A percentile compares a stretch with the other conserved stretches of the same genome.
Evolutionary conservation across 2,113 vertebrate genomes (phyloP).

Genomic region (Paramormyrops kingsleyae): DNA sequence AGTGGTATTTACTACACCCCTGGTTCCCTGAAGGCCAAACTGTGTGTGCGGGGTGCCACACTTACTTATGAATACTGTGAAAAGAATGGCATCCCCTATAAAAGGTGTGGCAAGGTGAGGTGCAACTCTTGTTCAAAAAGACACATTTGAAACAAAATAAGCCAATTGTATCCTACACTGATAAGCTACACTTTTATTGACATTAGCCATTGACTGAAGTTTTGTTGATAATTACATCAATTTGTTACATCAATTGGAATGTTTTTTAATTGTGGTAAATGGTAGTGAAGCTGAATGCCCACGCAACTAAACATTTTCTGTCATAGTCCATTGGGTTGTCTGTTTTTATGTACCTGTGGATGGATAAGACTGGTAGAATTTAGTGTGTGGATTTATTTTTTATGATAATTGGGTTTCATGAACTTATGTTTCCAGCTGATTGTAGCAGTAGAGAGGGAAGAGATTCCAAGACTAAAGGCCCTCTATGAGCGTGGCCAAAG

Average conservation of each 20-base stretch:
- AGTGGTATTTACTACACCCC: slow-evolving; percentile 96
- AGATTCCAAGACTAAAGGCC: slow-evolving; percentile 79
- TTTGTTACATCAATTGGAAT: background rate
- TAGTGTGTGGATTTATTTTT: background rate
- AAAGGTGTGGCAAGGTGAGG: slow-evolving; percentile 82
- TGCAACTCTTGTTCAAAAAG: background rate
- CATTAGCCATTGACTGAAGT: background rate
- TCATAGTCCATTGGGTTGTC: background rate
- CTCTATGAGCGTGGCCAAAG: slow-evolving; percentile 80
- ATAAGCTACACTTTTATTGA: background rate
- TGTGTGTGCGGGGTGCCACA: slow-evolving; percentile 81
- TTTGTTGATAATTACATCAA: background rate
- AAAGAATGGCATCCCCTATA: slow-evolving; percentile 82
- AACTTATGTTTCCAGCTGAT: slow-evolving; percentile 68
- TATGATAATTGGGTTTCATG: background rate
- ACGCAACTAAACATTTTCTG: background rate
- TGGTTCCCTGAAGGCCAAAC: slow-evolving; percentile 84
- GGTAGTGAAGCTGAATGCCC: background rate
- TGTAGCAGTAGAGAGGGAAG: slow-evolving; percentile 81
- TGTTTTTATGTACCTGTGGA: background rate
- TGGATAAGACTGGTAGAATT: background rate
- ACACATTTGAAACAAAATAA: background rate
- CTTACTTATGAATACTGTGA: slow-evolving; percentile 86
- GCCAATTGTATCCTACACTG: background rate
- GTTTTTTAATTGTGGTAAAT: background rate